Percentiles rank a stretch among this genome's conserved stretches.
Conservation (phyloP, 2,797 vertebrate species). For the Halcyon smyrnensis region DNA sequence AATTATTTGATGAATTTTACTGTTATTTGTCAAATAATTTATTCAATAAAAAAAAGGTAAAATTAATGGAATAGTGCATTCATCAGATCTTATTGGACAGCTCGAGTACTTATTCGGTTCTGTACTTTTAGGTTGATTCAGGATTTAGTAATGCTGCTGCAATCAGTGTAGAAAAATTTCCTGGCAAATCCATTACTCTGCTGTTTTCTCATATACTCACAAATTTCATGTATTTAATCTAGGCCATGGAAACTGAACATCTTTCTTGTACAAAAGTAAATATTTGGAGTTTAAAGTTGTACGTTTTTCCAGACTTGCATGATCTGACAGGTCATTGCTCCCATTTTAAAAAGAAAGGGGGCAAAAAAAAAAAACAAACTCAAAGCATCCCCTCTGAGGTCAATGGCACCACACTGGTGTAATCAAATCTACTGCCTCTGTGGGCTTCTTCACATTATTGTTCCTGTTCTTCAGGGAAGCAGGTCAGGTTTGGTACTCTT, state of each 20-base stretch:
- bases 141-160: slow-evolving; percentile 32
- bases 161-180: slow-evolving; percentile 47
- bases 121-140: slow-evolving; percentile 35
- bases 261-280: neutral
- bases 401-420: neutral
- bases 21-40: slow-evolving; percentile 72
- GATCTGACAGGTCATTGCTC: neutral
- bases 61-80: slow-evolving; percentile 56
- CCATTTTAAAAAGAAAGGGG: neutral
- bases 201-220: neutral
- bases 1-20: slow-evolving; percentile 70
- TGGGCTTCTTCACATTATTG: neutral
- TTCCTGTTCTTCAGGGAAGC: neutral
- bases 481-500: neutral
- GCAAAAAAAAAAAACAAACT: no score
- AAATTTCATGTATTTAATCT: slow-evolving; percentile 2
- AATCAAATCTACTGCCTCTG: neutral
- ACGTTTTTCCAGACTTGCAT: neutral
- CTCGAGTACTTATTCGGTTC: slow-evolving; percentile 31
- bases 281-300: neutral
- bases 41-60: slow-evolving; percentile 66
- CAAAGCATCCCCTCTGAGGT: neutral
- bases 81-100: slow-evolving; percentile 43
- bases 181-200: slow-evolving; percentile 10
- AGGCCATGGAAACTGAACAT: neutral